These are phyloP conservation scores for Neoitamus cyanurus DNA, from an alignment of 2,888 invertebrate genomes.

Conservation along the genomic window DNA sequence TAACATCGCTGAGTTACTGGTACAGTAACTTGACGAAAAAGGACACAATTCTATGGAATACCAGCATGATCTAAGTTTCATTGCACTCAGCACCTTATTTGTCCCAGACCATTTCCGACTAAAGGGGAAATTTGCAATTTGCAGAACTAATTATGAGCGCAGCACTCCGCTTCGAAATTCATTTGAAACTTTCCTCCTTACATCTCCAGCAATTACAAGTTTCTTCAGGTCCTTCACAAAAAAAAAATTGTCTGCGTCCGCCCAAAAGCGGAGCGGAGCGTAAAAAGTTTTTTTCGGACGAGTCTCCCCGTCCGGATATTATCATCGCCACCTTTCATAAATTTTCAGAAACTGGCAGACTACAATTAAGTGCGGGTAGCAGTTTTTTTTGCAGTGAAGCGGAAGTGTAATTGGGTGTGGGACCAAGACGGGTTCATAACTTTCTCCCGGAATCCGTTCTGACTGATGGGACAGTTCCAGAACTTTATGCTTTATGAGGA, in stretches of 20 bases:
- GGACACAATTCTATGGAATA: not conserved
- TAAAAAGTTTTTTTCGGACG: not conserved
- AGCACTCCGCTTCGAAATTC: not conserved
- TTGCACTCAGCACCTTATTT: not conserved
- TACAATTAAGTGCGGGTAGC: not conserved
- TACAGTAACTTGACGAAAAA: not conserved
- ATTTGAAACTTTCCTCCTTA: not conserved
- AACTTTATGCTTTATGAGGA: not conserved
- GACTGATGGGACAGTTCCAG: not conserved
- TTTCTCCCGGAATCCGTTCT: not conserved
- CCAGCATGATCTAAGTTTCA: not conserved
- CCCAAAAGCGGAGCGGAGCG: not conserved
- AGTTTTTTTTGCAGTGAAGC: not conserved
- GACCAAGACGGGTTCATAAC: not conserved
- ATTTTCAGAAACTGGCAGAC: not conserved
- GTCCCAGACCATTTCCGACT: not conserved
- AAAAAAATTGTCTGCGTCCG: not conserved
- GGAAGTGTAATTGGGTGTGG: not conserved
- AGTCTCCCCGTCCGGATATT: not conserved
- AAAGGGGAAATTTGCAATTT: not conserved
- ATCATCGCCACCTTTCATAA: not conserved
- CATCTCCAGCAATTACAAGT: not conserved
- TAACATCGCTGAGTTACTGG: not conserved
- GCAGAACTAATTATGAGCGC: slow-evolving; percentile 1
- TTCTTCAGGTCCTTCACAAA: not conserved